Conservation (phyloP, 2,797 vertebrate species). For the Huso huso region DNA sequence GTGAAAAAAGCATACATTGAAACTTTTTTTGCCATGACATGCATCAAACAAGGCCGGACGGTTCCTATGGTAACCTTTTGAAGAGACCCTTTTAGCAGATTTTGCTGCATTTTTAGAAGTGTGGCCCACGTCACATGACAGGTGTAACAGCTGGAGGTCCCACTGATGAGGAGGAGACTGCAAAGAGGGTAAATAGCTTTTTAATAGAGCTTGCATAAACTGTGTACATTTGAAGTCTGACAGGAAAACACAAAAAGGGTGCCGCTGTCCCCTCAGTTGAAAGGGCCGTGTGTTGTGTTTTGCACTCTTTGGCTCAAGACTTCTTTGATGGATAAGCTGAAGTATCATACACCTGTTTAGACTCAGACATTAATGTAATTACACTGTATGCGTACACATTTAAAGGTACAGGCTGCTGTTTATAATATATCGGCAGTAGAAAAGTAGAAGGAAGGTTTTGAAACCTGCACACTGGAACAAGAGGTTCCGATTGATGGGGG, state of each 20-base stretch:
- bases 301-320: neutral
- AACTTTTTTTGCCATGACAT: slow-evolving; percentile 24
- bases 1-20: slow-evolving; percentile 37
- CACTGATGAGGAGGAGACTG: slow-evolving; percentile 7
- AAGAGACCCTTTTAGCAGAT: slow-evolving; percentile 24
- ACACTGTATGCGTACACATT: neutral
- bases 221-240: too few species aligned
- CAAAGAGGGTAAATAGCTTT: too few species aligned
- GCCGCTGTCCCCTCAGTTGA: too few species aligned
- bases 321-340: neutral
- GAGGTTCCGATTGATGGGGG: too few species aligned
- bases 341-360: slow-evolving; percentile 8
- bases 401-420: neutral
- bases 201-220: too few species aligned
- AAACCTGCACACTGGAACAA: neutral
- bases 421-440: neutral
- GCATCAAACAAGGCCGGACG: slow-evolving; percentile 20
- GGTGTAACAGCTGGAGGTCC: slow-evolving; percentile 66
- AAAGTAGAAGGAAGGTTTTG: neutral
- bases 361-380: slow-evolving; percentile 3
- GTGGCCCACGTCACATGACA: slow-evolving; percentile 53
- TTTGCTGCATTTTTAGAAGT: slow-evolving; percentile 66
- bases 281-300: neutral
- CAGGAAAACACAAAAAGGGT: too few species aligned
- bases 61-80: slow-evolving; percentile 27